A percentile compares a stretch with the other conserved stretches of the same genome.
Conservation (phyloP, 1,140 invertebrate genomes). For the Caenorhabditis inopinata region DNA sequence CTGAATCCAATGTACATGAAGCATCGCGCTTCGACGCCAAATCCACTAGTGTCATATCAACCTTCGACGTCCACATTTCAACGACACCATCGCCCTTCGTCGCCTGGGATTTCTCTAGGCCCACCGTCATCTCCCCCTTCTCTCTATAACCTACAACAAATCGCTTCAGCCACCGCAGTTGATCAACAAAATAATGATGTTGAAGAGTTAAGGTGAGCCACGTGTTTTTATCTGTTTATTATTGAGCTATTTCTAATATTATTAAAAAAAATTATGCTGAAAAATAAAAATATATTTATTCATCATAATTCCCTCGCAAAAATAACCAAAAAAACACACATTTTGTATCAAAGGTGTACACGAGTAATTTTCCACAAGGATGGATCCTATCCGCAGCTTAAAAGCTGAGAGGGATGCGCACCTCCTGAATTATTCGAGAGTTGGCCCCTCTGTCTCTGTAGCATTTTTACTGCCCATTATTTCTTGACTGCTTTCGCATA, state of each 20-base stretch:
- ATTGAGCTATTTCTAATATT: no score
- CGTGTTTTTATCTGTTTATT: neutral
- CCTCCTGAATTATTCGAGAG: constrained; percentile 28
- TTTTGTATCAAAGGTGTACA: neutral
- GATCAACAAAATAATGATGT: constrained; percentile 23
- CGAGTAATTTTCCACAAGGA: constrained; percentile 27
- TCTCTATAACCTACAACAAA: constrained; percentile 26
- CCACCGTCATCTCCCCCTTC: neutral
- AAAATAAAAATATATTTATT: no score
- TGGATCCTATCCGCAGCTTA: constrained; percentile 1
- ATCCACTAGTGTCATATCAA: constrained; percentile 20
- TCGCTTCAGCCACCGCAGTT: neutral
- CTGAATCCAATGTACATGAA: constrained; percentile 30
- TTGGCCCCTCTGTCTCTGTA: neutral
- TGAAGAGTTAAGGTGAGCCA: neutral
- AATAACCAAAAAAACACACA: no score
- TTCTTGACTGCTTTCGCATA: neutral
- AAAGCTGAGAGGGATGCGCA: constrained; percentile 9
- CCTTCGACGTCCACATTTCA: neutral
- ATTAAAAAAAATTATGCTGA: no score
- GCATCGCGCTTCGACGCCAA: constrained; percentile 17
- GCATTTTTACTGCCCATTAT: constrained; percentile 26
- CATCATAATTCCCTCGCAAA: no score
- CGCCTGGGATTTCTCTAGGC: constrained; percentile 16
- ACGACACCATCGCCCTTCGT: constrained; percentile 14